Conservation (phyloP, 37 sponge, comb jelly and placozoan genomes). For the Halichondria panicea region DNA sequence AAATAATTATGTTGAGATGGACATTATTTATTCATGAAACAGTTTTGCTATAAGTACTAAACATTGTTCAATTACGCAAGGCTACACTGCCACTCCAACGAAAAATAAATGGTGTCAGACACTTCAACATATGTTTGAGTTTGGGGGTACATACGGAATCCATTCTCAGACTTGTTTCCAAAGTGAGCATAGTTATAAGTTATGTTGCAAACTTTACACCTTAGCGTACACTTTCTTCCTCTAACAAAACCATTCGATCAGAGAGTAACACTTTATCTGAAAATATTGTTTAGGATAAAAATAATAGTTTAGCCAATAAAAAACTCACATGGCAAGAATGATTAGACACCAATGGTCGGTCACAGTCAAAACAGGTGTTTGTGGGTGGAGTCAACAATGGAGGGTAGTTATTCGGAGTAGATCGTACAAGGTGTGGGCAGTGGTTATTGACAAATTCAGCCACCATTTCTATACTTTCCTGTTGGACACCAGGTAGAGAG, state of each 20-base stretch:
- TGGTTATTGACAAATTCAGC: too few relatives aligned
- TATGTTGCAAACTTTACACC: conserved; percentile 18
- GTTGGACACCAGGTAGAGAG: too few relatives aligned
- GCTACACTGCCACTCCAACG: conserved; percentile 26
- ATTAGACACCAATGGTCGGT: too few relatives aligned
- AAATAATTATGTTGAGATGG: not conserved
- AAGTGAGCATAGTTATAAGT: conserved; percentile 22
- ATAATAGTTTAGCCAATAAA: too few relatives aligned
- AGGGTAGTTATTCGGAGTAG: too few relatives aligned
- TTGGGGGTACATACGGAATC: conserved; percentile 17
- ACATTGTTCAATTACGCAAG: conserved; percentile 31
- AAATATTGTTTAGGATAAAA: too few relatives aligned
- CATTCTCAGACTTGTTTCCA: conserved; percentile 19
- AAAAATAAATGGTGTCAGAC: conserved; percentile 22
- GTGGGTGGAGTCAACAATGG: too few relatives aligned
- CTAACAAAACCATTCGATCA: not conserved
- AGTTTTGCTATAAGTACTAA: not conserved
- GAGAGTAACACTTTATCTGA: conserved; percentile 2
- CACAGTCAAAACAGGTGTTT: too few relatives aligned
- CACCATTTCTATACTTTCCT: too few relatives aligned
- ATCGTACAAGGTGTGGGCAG: too few relatives aligned
- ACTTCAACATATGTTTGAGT: conserved; percentile 16
- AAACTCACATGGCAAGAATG: too few relatives aligned
- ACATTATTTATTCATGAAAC: not conserved
- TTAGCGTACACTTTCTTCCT: not conserved